These are phyloP conservation scores for Drosophila anomelani DNA, from an alignment of 2,888 invertebrate genomes.

Conservation along the genomic window DNA sequence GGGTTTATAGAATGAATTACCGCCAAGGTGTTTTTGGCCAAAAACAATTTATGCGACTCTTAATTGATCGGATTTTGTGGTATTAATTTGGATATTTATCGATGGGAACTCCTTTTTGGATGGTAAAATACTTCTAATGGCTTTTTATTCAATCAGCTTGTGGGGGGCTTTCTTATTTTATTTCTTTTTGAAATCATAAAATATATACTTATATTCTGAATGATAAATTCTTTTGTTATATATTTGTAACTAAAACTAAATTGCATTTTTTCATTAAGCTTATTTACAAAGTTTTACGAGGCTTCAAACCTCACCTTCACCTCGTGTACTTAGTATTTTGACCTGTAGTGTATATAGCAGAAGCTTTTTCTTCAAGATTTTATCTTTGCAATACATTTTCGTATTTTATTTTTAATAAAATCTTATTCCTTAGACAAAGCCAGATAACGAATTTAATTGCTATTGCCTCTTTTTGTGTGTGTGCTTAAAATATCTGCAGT, in stretches of 20 bases:
- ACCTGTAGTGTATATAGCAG: too few species aligned
- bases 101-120: neutral
- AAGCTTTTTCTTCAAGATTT: neutral
- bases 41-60: conserved; percentile 22
- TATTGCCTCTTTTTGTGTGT: neutral
- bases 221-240: too few species aligned
- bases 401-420: neutral
- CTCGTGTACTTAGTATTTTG: too few species aligned
- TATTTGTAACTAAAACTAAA: too few species aligned
- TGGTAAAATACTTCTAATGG: conserved; percentile 3
- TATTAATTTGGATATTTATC: conserved; percentile 14
- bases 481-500: neutral
- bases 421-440: neutral
- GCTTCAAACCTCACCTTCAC: too few species aligned
- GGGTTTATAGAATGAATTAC: conserved; percentile 29
- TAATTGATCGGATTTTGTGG: conserved; percentile 37
- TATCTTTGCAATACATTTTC: neutral
- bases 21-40: conserved; percentile 16
- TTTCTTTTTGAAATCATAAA: neutral
- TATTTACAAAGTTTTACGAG: too few species aligned
- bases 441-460: conserved; percentile 2
- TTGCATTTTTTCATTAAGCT: too few species aligned
- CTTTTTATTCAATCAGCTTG: neutral
- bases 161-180: neutral
- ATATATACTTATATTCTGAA: neutral